Percentiles rank a stretch among this genome's conserved stretches.
These are phyloP conservation scores for Cercopithecus mona DNA, from an alignment of 2,113 vertebrate genomes.

Conservation along the genomic window DNA sequence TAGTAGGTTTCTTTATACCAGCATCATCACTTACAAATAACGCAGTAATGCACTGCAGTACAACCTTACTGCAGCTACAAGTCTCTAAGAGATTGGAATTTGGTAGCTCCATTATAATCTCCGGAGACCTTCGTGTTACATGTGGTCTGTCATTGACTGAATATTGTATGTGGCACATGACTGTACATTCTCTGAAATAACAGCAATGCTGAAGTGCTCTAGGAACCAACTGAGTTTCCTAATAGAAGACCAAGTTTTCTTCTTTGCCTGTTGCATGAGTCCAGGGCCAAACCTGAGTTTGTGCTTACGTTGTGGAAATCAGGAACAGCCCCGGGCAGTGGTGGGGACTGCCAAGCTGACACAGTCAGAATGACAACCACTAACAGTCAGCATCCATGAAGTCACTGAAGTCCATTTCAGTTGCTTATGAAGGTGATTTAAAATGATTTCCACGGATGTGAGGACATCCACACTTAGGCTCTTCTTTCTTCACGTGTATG, in stretches of 20 bases:
- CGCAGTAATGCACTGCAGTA: too few species aligned
- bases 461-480: not conserved
- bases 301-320: not conserved
- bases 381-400: not conserved
- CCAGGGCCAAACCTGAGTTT: not conserved
- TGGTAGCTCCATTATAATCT: not conserved
- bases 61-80: not conserved
- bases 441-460: not conserved
- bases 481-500: not conserved
- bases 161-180: not conserved
- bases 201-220: not conserved
- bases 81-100: not conserved
- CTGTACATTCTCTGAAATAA: not conserved
- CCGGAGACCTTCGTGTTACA: not conserved
- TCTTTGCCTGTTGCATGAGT: not conserved
- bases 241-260: not conserved
- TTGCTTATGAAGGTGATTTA: not conserved
- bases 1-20: not conserved
- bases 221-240: not conserved
- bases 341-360: not conserved
- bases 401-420: conserved; percentile 6
- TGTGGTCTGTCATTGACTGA: not conserved
- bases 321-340: not conserved
- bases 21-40: not conserved
- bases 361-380: not conserved